A percentile compares a stretch with the other conserved stretches of the same genome.
These are phyloP conservation scores for Theretra japonica DNA, from an alignment of 2,888 invertebrate genomes.

Conservation along the genomic window DNA sequence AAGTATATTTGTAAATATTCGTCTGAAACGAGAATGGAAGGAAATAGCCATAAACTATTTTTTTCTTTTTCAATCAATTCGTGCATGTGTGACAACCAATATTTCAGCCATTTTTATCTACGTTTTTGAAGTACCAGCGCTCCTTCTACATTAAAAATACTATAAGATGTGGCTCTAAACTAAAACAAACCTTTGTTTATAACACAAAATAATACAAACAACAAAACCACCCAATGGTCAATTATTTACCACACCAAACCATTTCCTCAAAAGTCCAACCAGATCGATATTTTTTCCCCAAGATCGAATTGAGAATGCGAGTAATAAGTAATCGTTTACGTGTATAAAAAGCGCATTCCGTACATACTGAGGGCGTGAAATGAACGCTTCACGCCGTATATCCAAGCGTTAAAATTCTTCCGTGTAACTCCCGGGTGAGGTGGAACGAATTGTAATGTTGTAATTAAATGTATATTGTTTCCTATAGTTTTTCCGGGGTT, in stretches of 20 bases:
- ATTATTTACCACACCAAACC: neutral
- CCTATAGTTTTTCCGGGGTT: neutral
- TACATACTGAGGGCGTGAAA: conserved; percentile 65
- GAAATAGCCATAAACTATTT: no score
- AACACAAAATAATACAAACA: no score
- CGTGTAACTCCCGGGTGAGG: conserved; percentile 41
- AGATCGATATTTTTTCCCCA: conserved; percentile 45
- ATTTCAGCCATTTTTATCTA: no score
- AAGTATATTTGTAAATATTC: no score
- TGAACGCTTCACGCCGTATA: conserved; percentile 68
- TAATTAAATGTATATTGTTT: conserved; percentile 12
- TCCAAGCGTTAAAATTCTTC: conserved; percentile 71
- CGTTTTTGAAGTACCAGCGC: no score
- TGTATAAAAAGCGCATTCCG: conserved; percentile 74
- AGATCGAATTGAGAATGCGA: conserved; percentile 66
- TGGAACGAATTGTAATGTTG: conserved; percentile 24
- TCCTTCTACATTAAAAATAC: no score
- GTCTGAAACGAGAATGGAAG: no score
- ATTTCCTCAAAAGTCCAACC: neutral
- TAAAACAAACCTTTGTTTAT: no score
- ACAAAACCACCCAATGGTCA: no score
- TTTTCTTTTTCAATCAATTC: no score
- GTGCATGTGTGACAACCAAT: no score
- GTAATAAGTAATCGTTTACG: conserved; percentile 62
- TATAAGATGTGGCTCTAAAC: no score